Percentiles rank a stretch among this genome's conserved stretches.
phyloP scores from a whole-genome alignment of 2,888 invertebrate genomes.

The Drosophila multiciliata region DNA sequence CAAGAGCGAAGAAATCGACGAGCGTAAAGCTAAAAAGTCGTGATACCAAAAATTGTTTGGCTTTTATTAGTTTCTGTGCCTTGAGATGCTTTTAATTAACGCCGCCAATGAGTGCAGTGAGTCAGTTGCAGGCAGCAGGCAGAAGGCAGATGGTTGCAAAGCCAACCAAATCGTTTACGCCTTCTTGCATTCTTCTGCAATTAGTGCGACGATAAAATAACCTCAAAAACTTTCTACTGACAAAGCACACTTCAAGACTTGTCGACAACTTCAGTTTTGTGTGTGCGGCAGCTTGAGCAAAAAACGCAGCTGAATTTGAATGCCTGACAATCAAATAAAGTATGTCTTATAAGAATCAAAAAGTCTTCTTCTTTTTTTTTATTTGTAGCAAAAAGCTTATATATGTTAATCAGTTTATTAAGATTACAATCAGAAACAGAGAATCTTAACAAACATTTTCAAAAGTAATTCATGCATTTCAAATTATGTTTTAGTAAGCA shows the following conservation, averaged over 20 bases:
- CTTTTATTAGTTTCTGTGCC: conserved; percentile 62
- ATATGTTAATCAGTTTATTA: neutral
- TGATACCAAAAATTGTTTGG: conserved; percentile 63
- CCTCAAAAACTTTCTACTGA: conserved; percentile 46
- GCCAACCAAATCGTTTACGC: conserved; percentile 50
- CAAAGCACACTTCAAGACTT: conserved; percentile 42
- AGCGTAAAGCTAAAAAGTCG: conserved; percentile 36
- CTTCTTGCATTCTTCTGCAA: conserved; percentile 54
- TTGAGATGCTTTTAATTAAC: conserved; percentile 70
- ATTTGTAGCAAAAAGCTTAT: neutral
- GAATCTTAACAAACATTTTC: neutral
- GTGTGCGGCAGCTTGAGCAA: neutral
- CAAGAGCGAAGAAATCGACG: conserved; percentile 17
- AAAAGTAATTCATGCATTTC: conserved; percentile 2
- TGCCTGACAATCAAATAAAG: conserved; percentile 13
- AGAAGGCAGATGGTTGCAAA: conserved; percentile 16
- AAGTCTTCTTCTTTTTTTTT: neutral
- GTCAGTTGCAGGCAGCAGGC: conserved; percentile 8
- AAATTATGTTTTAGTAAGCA: conserved; percentile 12
- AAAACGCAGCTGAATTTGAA: conserved; percentile 4
- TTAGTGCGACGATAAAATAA: conserved; percentile 52
- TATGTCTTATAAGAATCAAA: neutral
- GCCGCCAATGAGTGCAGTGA: conserved; percentile 39
- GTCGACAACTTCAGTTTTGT: conserved; percentile 26
- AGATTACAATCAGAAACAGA: conserved; percentile 3